Conservation (phyloP, 2,888 invertebrate genomes). For the Lordiphosa fenestrarum region DNA sequence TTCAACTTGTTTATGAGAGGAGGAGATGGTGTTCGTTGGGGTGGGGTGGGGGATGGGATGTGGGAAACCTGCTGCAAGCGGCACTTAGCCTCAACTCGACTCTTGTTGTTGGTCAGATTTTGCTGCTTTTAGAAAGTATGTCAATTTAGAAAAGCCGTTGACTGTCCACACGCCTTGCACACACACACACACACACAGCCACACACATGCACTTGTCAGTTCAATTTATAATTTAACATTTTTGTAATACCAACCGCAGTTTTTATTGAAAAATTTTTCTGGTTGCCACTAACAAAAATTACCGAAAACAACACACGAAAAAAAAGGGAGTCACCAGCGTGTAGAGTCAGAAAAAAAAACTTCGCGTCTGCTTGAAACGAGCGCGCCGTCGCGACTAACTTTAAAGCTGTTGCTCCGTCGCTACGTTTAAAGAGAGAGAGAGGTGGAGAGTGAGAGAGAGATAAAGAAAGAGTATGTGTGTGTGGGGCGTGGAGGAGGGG, state of each 20-base stretch:
- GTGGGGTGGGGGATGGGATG: background rate
- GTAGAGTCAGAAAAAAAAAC: conserved; percentile 21
- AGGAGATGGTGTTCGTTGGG: background rate
- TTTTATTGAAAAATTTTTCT: conserved; percentile 12
- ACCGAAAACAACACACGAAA: conserved; percentile 7
- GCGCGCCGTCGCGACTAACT: conserved; percentile 69
- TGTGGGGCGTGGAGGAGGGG: background rate
- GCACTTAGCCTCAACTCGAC: conserved; percentile 6
- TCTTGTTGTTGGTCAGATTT: conserved; percentile 30
- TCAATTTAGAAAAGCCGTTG: conserved; percentile 70
- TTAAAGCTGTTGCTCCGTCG: conserved; percentile 28
- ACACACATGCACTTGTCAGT: conserved; percentile 13
- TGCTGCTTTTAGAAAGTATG: conserved; percentile 71
- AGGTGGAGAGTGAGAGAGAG: background rate
- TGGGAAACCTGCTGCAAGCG: conserved; percentile 24
- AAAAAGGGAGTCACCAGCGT: conserved; percentile 30
- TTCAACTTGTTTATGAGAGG: conserved; percentile 53
- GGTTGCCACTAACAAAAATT: conserved; percentile 2
- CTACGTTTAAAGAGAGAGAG: conserved; percentile 14
- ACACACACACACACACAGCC: conserved; percentile 19
- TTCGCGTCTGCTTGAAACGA: conserved; percentile 60
- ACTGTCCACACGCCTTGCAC: conserved; percentile 42
- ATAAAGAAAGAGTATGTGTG: background rate
- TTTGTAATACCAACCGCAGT: conserved; percentile 35
- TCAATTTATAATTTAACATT: conserved; percentile 10